phyloP scores from a whole-genome alignment of 1,140 invertebrate genomes.

The Eueides isabella region DNA sequence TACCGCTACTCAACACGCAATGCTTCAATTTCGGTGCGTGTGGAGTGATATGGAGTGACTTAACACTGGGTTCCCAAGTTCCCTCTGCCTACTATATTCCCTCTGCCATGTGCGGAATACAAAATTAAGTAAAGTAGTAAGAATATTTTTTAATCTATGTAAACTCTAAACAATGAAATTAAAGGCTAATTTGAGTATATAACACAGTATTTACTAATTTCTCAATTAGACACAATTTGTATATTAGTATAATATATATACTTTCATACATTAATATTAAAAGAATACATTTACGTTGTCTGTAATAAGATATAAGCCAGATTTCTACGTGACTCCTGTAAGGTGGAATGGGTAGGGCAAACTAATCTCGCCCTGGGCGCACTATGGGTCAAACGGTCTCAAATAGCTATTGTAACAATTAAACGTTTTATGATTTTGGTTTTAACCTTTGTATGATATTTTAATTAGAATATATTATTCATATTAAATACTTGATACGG shows the following conservation, averaged over 20 bases:
- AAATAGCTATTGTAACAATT: constrained; percentile 24
- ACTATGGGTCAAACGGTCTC: constrained; percentile 24
- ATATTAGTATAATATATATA: not conserved
- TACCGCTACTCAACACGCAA: too few relatives aligned
- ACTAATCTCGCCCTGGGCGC: constrained; percentile 19
- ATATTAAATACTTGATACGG: too few relatives aligned
- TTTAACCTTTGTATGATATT: not conserved
- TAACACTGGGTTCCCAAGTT: too few relatives aligned
- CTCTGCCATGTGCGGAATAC: too few relatives aligned
- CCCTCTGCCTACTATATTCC: too few relatives aligned
- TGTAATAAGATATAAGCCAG: constrained; percentile 31
- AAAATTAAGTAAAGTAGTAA: too few relatives aligned
- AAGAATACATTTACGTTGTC: not conserved
- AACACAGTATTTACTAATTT: too few relatives aligned
- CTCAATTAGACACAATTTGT: not conserved
- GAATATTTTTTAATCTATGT: too few relatives aligned
- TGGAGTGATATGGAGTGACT: too few relatives aligned
- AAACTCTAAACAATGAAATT: too few relatives aligned
- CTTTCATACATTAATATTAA: not conserved
- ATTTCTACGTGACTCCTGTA: constrained; percentile 23
- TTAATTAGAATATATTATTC: not conserved
- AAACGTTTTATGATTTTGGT: constrained; percentile 17
- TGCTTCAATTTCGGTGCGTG: too few relatives aligned
- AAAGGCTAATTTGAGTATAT: too few relatives aligned
- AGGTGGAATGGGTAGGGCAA: constrained; percentile 6